Conservation (phyloP, 2,888 invertebrate species). For the Microctonus hyperodae region DNA sequence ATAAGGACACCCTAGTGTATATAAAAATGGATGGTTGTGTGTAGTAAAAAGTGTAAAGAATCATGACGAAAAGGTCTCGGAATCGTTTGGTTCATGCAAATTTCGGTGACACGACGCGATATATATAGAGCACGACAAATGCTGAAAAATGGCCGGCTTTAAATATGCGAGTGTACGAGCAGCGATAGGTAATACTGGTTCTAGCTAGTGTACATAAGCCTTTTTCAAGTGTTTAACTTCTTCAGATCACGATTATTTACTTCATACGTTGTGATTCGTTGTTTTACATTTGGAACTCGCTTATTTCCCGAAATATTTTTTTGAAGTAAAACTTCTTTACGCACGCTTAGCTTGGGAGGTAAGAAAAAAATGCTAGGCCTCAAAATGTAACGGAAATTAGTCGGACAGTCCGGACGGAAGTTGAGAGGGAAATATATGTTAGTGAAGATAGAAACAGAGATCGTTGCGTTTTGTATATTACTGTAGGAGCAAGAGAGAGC, state of each 20-base stretch:
- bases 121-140: constrained; percentile 53
- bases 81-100: constrained; percentile 57
- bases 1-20: too few species aligned
- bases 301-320: too few species aligned
- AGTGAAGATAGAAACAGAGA: too few species aligned
- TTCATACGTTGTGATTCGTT: not conserved
- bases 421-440: too few species aligned
- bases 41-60: not conserved
- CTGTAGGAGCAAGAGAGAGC: too few species aligned
- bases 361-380: too few species aligned
- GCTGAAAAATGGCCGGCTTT: constrained; percentile 63
- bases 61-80: constrained; percentile 12
- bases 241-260: constrained; percentile 16
- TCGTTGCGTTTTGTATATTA: too few species aligned
- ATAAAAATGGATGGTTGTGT: too few species aligned
- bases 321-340: too few species aligned
- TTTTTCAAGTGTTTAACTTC: constrained; percentile 49
- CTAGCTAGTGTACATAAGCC: constrained; percentile 45
- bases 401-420: too few species aligned
- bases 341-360: too few species aligned
- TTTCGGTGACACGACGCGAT: constrained; percentile 53
- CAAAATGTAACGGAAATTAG: too few species aligned
- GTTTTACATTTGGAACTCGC: not conserved
- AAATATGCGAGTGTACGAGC: constrained; percentile 61
- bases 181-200: constrained; percentile 58